Evolutionary conservation across 2,888 invertebrate genomes (phyloP), one percentile per base, ranked within the genome.

Genomic region (Ypsolopha sequella): DNA sequence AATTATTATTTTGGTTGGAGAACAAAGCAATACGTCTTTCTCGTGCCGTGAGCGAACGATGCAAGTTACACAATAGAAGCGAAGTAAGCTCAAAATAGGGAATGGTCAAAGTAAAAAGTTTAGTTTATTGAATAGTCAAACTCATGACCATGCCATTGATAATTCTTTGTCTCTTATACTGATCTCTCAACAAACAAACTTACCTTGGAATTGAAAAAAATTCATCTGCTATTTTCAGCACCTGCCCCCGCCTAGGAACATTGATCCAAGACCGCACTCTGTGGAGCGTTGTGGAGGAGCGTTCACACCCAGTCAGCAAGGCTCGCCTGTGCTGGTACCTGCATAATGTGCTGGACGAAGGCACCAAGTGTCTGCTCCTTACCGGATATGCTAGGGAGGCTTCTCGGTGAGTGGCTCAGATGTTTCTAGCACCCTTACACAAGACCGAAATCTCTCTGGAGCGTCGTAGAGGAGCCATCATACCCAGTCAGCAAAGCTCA

Each of bases 181-280:
- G 1, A 46, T 33, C 33, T 46, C n/a, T 14, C 2, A 14, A 3
- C 6, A n/a, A n/a, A 45, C 33, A 7, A 10, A 41, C 6, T 13
- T 41, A 41, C 46, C 9, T n/a, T 46, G 2, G 2, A 46, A 34
- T 24, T 33, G 34, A n/a, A 14, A 7, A 8, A 7, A 33, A 8
- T 2, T 33, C 11, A 1, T 45, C n/a, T 45, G 9, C 24, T 45
- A 2, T 9, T 46, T 39, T 3, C 65, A 89, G 89, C 58, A 77
- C 84, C 0, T 89, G 89, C 55, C 58, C 71, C 0, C 78, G 89
- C 0, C 69, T 90, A 0, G 77, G 76, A 6, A 60, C 68, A 1
- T 56, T 90, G 0, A 70, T 84, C 0, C 70, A 74, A 10, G 89
- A 89, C 60, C 82, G 85, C 41, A 81, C 88, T 0, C 72, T 90